Conservation (phyloP, 1,140 invertebrate species). For the Pinna nobilis region DNA sequence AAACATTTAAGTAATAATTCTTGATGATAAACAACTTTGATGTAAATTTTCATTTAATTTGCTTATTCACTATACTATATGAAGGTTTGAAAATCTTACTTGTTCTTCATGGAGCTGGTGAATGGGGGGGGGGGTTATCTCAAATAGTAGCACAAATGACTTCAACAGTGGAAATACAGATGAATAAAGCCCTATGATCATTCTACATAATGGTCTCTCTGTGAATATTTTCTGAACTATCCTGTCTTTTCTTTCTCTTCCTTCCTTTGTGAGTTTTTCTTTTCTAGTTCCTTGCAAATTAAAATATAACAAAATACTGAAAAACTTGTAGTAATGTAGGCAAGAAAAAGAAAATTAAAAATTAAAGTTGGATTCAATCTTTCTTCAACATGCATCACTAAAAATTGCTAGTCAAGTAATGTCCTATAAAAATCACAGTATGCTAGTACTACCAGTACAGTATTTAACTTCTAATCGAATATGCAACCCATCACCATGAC, state of each 20-base stretch:
- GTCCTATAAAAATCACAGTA: too few species aligned
- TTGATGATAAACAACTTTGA: background rate
- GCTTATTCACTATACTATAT: background rate
- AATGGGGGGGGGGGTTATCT: slow-evolving; percentile 37
- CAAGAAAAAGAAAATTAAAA: too few species aligned
- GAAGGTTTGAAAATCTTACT: slow-evolving; percentile 8
- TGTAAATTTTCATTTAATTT: background rate
- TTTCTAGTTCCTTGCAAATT: slow-evolving; percentile 1
- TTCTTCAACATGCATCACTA: too few species aligned
- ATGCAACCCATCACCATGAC: too few species aligned
- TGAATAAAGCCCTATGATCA: slow-evolving; percentile 39
- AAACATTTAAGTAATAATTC: background rate
- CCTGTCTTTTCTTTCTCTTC: slow-evolving; percentile 38
- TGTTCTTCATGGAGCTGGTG: slow-evolving; percentile 43
- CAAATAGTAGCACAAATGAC: slow-evolving; percentile 38
- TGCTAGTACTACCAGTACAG: too few species aligned
- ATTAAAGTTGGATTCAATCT: too few species aligned
- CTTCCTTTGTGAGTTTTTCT: slow-evolving; percentile 41
- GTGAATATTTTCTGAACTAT: slow-evolving; percentile 34
- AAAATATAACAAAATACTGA: slow-evolving; percentile 14
- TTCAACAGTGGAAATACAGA: slow-evolving; percentile 34
- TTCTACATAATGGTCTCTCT: slow-evolving; percentile 30
- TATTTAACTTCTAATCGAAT: too few species aligned
- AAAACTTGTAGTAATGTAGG: background rate
- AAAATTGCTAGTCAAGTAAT: too few species aligned